phyloP scores from a whole-genome alignment of 1,140 invertebrate species.

The Ctenoplectra terminalis region DNA sequence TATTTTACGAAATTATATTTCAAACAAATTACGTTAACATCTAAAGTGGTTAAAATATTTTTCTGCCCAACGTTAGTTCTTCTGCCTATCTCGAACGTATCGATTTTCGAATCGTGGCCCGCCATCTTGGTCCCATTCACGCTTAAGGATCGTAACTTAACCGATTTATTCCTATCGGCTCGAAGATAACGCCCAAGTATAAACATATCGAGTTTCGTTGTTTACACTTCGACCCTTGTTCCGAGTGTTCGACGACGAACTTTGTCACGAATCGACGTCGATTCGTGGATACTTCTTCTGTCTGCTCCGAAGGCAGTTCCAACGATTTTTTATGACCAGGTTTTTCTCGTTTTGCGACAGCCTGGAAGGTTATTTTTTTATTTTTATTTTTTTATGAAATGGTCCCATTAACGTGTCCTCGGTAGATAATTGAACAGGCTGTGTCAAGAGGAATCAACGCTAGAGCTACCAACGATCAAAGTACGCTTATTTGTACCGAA shows the following conservation, averaged over 20 bases:
- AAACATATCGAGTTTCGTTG: slow-evolving; percentile 18
- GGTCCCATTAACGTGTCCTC: neutral
- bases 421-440: neutral
- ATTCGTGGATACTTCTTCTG: too few species aligned
- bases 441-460: neutral
- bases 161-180: slow-evolving; percentile 21
- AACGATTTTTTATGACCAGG: neutral
- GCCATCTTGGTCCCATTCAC: neutral
- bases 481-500: too few species aligned
- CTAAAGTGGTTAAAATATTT: too few species aligned
- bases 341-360: neutral
- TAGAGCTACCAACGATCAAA: too few species aligned
- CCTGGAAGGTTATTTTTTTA: neutral
- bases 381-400: neutral
- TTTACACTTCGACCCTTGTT: neutral
- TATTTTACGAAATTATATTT: too few species aligned
- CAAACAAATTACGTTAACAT: too few species aligned
- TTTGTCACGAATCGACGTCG: neutral
- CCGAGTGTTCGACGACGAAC: neutral
- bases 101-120: neutral
- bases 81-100: too few species aligned
- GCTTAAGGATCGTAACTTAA: neutral
- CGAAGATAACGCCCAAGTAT: neutral
- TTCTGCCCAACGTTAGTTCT: too few species aligned
- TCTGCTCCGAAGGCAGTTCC: neutral